Percentiles rank a stretch among this genome's conserved stretches.
Conservation (phyloP, 2,797 vertebrate genomes). For the Catostomus latipinnis region DNA sequence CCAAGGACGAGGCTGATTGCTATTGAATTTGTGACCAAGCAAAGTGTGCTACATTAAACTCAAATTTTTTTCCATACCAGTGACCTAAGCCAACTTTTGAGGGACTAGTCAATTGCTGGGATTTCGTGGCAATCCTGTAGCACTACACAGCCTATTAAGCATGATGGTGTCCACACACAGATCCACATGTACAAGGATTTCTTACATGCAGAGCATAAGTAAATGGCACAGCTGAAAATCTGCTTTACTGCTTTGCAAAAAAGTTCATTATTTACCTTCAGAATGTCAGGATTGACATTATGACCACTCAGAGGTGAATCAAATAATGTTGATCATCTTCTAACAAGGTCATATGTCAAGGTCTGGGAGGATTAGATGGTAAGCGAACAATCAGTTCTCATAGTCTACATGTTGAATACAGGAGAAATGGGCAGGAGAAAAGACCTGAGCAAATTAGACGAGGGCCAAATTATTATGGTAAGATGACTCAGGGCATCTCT, state of each 20-base stretch:
- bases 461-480: too few relatives aligned
- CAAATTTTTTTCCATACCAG: constrained; percentile 75
- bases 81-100: constrained; percentile 56
- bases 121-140: constrained; percentile 30
- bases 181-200: not conserved
- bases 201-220: constrained; percentile 5
- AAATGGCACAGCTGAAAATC: constrained; percentile 12
- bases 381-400: too few relatives aligned
- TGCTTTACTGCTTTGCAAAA: constrained; percentile 28
- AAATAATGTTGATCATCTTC: too few relatives aligned
- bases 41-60: constrained; percentile 72
- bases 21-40: constrained; percentile 81
- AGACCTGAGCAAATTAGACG: too few relatives aligned
- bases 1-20: constrained; percentile 79
- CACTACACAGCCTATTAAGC: not conserved
- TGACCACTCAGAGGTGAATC: too few relatives aligned
- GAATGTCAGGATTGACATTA: not conserved
- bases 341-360: too few relatives aligned
- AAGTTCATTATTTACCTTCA: constrained; percentile 28
- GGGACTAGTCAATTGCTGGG: constrained; percentile 22
- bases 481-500: too few relatives aligned
- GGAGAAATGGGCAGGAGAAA: too few relatives aligned
- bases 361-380: too few relatives aligned
- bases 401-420: too few relatives aligned
- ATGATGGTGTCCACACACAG: not conserved